These are phyloP conservation scores for Pogonognathellus flavescens DNA, from an alignment of 1,140 invertebrate genomes.

Conservation along the genomic window DNA sequence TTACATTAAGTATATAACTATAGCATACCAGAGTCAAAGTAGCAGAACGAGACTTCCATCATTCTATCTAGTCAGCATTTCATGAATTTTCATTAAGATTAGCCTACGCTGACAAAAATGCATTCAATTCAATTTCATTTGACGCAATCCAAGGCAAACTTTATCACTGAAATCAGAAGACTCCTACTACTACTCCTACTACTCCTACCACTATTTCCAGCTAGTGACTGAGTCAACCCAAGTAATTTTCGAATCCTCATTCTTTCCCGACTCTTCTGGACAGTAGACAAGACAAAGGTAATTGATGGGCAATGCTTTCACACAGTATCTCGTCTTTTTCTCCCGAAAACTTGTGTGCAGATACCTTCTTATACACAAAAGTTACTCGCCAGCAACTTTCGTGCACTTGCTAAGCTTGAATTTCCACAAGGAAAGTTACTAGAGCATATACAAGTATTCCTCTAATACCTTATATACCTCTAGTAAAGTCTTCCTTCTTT, in stretches of 20 bases:
- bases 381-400: conserved; percentile 36
- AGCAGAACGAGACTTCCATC: conserved; percentile 25
- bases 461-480: too few species aligned
- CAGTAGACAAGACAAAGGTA: conserved; percentile 48
- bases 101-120: conserved; percentile 45
- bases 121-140: conserved; percentile 27
- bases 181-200: too few species aligned
- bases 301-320: conserved; percentile 44
- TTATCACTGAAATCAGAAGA: conserved; percentile 42
- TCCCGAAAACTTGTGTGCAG: conserved; percentile 20
- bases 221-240: conserved; percentile 40
- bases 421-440: too few species aligned
- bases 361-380: conserved; percentile 17
- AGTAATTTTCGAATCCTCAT: conserved; percentile 44
- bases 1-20: neutral
- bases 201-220: neutral
- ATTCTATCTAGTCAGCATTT: conserved; percentile 46
- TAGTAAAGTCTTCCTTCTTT: too few species aligned
- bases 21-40: neutral
- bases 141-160: conserved; percentile 9
- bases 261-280: conserved; percentile 29
- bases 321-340: conserved; percentile 33
- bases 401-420: neutral
- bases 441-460: too few species aligned
- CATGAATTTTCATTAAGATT: conserved; percentile 50